Evolutionary conservation across 2,888 invertebrate species (phyloP).

Genomic region (Lithophane ornitopus): DNA sequence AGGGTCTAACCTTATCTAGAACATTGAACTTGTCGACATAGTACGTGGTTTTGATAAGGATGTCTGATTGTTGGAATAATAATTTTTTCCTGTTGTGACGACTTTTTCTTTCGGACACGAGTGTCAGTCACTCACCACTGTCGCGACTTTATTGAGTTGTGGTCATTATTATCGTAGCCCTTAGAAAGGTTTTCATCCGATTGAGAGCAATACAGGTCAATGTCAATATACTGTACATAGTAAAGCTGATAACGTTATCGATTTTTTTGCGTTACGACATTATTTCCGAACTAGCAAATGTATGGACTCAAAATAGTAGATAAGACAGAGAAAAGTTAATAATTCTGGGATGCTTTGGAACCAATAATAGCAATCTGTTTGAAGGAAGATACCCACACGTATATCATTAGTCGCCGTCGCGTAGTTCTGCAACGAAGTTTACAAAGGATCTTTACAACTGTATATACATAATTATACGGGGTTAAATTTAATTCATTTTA

Average conservation of each 20-base stretch:
- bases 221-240: constrained; percentile 7
- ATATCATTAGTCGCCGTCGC: not conserved
- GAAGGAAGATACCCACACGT: not conserved
- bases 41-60: constrained; percentile 19
- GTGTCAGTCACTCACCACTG: no score
- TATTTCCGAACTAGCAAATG: not conserved
- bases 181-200: not conserved
- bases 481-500: no score
- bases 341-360: not conserved
- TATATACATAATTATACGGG: no score
- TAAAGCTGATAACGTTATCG: constrained; percentile 32
- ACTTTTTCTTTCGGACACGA: no score
- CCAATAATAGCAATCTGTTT: not conserved
- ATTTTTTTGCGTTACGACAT: constrained; percentile 14
- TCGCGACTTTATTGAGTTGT: no score
- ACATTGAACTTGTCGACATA: constrained; percentile 54
- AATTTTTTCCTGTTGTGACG: no score
- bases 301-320: not conserved
- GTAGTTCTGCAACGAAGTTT: not conserved
- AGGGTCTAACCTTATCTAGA: constrained; percentile 41
- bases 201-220: constrained; percentile 14
- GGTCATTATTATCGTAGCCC: not conserved
- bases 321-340: not conserved
- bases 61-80: not conserved
- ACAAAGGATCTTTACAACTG: not conserved